A percentile compares a stretch with the other conserved stretches of the same genome.
These are phyloP conservation scores for Hemistola chrysoprasaria DNA, from an alignment of 2,888 invertebrate species.

Conservation along the genomic window DNA sequence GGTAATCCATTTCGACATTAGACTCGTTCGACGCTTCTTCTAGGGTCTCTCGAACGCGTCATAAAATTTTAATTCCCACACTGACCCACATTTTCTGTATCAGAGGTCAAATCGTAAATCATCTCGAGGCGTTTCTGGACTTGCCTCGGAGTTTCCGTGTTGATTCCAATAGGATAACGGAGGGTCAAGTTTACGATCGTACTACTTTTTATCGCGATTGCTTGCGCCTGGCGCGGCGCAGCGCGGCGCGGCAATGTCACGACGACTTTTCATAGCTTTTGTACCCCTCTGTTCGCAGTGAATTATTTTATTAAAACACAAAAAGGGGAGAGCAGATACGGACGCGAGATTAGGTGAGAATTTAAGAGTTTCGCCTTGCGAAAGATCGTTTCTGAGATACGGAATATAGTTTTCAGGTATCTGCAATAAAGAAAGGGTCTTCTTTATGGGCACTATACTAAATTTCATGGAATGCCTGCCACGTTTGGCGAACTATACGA, in stretches of 20 bases:
- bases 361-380: slow-evolving; percentile 54
- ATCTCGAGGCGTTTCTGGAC: slow-evolving; percentile 48
- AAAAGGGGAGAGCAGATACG: slow-evolving; percentile 52
- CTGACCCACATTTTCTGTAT: slow-evolving; percentile 66
- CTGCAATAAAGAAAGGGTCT: slow-evolving; percentile 36
- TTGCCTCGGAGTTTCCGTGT: slow-evolving; percentile 54
- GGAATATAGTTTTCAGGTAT: slow-evolving; percentile 39
- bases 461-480: slow-evolving; percentile 30
- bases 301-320: slow-evolving; percentile 68
- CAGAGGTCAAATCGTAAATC: slow-evolving; percentile 55
- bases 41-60: slow-evolving; percentile 41
- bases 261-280: slow-evolving; percentile 61
- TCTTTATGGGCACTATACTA: slow-evolving; percentile 32
- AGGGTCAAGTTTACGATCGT: slow-evolving; percentile 73
- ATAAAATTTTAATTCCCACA: slow-evolving; percentile 65
- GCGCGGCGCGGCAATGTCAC: neutral
- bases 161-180: slow-evolving; percentile 64
- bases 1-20: slow-evolving; percentile 43
- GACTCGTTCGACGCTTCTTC: slow-evolving; percentile 41
- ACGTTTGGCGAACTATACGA: slow-evolving; percentile 29
- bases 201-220: slow-evolving; percentile 75
- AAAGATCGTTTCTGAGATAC: slow-evolving; percentile 45
- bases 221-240: slow-evolving; percentile 30
- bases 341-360: slow-evolving; percentile 58
- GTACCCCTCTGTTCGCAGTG: slow-evolving; percentile 56